Base-by-base conservation (phyloP, 2,888 invertebrate species). In the Cataglyphis livida region DNA sequence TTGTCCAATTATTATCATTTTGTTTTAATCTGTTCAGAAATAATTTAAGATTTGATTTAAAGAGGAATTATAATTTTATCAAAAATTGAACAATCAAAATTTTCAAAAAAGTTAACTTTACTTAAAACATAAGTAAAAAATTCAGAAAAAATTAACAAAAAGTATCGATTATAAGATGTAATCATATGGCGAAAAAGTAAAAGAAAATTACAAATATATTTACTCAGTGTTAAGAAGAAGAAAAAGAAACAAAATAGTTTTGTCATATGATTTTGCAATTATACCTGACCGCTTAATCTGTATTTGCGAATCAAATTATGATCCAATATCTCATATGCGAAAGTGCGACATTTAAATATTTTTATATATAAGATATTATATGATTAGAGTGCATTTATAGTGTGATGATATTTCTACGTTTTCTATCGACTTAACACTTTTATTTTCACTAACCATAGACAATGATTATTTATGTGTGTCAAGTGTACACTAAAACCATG, bases 381-480 rank as follows among this genome's bases (percentile, higher is more conserved):
- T 51, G n/a, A 51, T 51, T 51, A 51, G 51, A 70, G 21, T 78
- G 78, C 78, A 71, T 79, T 25, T 82, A 51, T 51, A 57, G 75
- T 75, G 68, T 75, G 75, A 65, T 48, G 44, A 62, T 28, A 74
- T 75, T 75, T 82, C 68, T 65, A 61, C 25, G 18, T 48, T 66
- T 76, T 82, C 73, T 82, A 35, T 87, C 62, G 59, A 86, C 71
- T 87, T 85, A 90, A 87, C 74, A 79, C 21, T 84, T 83, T 82
- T 85, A 81, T 71, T 87, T 82, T 85, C 81, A 89, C 91, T 85
- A 88, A 87, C 83, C 82, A 83, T 86, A 89, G 87, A 83, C 86
- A 81, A 84, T 85, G 76, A 90, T 68, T 85, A 84, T 57, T 75
- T 85, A 83, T 81, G 59, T 71, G 81, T 83, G 86, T 76, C 75